Base-by-base conservation (phyloP, 1,140 invertebrate genomes). In the Pemphigus obesinymphae region DNA sequence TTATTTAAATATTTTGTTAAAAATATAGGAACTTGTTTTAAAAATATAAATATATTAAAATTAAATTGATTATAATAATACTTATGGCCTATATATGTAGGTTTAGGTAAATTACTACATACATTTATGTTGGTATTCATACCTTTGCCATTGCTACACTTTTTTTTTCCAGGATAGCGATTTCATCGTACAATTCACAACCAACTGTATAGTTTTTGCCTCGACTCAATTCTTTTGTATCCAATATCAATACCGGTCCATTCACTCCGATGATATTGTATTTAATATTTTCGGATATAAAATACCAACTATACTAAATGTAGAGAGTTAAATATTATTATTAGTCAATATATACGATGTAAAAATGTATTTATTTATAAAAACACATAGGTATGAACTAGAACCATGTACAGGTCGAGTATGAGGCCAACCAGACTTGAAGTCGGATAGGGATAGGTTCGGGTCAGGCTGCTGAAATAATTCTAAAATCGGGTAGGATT, bases 201-300 rank as follows among this genome's bases (percentile, higher is more conserved):
- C 73, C 50, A 5, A 78, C n/a, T 3, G 73, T 78, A 58, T 78
- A 78, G 20, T 58, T 78, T 37, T 78, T 58, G 13, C 40, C 50
- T 45, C 2, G 48, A 53, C 6, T 63, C 45, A 80, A 29, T 20
- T 10, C 23, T 45, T 58, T 80, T 45, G 76, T 80, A 31, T 80
- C 76, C 13, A 80, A 43, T 80, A 80, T 80, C 15, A 80, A 31
- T n/a, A 58, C 55, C 17, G 76, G 76, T 6, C 53, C 76, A 45
- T 80, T 80, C 7, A 80, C 37, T 3, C 76, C 55, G 5, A 45
- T 63, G 15, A 80, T 61, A 61, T 61, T 80, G 23, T 58, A 40
- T 34, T 80, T 80, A 43, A 61, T 63, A 17, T 58, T 50, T 17
- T 80, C 76, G 29, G 37, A 13, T 43, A 63, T 61, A 29, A 80